phyloP scores from a whole-genome alignment of 2,113 vertebrate species.

The Procavia capensis region DNA sequence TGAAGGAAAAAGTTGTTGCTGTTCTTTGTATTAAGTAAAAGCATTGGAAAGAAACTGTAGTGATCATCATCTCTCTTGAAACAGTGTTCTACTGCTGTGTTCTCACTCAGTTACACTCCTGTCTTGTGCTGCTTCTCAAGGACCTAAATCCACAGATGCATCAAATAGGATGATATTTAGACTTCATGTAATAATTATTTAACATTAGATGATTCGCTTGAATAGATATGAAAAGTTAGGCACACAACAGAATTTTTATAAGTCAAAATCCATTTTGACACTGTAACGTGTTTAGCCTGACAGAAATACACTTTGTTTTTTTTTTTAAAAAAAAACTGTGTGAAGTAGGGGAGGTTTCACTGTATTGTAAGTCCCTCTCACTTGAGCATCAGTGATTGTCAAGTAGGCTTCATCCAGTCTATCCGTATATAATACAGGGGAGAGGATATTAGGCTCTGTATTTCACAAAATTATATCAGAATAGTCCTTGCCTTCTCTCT shows the following conservation, averaged over 20 bases:
- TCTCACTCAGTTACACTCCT: neutral
- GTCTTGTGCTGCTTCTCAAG: neutral
- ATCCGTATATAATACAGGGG: neutral
- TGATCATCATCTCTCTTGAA: neutral
- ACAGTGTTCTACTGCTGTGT: neutral
- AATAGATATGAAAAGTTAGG: neutral
- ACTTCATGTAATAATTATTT: neutral
- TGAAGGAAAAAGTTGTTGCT: neutral
- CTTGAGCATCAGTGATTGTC: neutral
- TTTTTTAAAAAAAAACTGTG: neutral
- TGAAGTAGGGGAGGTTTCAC: neutral
- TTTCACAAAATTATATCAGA: neutral
- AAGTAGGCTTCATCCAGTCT: neutral
- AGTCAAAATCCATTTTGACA: neutral
- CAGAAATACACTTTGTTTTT: neutral
- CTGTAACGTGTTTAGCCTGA: neutral
- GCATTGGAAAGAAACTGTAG: neutral
- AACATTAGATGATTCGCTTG: too few species aligned
- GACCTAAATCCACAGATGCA: neutral
- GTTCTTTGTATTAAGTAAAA: neutral
- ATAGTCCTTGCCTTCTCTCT: neutral
- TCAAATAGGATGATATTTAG: constrained; percentile 7
- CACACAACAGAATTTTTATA: neutral
- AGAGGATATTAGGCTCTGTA: neutral
- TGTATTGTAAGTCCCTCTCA: neutral